These are phyloP conservation scores for Tillus elongatus DNA, from an alignment of 2,888 invertebrate genomes.

Conservation along the genomic window DNA sequence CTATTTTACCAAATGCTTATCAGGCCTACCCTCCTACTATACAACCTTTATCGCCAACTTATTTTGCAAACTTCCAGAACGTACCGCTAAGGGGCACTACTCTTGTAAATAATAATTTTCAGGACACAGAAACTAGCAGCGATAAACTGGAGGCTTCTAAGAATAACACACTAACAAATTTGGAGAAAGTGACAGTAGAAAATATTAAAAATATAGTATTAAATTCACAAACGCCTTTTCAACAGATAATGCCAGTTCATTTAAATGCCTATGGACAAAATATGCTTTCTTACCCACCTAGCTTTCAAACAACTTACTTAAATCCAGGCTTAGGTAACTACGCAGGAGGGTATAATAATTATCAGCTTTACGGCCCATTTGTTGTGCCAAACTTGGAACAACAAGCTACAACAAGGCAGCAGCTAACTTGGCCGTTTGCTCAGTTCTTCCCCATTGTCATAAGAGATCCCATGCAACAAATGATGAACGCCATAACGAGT, in stretches of 20 bases:
- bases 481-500: constrained; percentile 47
- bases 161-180: too few species aligned
- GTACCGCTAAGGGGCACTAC: too few species aligned
- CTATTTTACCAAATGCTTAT: constrained; percentile 21
- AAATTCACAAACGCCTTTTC: constrained; percentile 16
- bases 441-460: constrained; percentile 49
- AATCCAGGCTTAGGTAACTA: too few species aligned
- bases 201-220: constrained; percentile 34
- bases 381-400: constrained; percentile 9
- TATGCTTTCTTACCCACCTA: constrained; percentile 1
- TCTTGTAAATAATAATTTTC: too few species aligned
- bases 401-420: constrained; percentile 21
- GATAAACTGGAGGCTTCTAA: too few species aligned
- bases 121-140: too few species aligned
- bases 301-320: neutral
- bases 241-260: constrained; percentile 13
- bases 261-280: constrained; percentile 14
- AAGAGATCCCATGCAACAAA: constrained; percentile 48
- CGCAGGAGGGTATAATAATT: too few species aligned
- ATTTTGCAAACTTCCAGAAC: too few species aligned
- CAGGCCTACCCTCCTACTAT: constrained; percentile 8
- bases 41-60: too few species aligned
- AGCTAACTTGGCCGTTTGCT: constrained; percentile 46
- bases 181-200: constrained; percentile 31
- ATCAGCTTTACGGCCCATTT: constrained; percentile 12